phyloP scores from a whole-genome alignment of 2,797 vertebrate species.

The Rhabdophis nuchalis region DNA sequence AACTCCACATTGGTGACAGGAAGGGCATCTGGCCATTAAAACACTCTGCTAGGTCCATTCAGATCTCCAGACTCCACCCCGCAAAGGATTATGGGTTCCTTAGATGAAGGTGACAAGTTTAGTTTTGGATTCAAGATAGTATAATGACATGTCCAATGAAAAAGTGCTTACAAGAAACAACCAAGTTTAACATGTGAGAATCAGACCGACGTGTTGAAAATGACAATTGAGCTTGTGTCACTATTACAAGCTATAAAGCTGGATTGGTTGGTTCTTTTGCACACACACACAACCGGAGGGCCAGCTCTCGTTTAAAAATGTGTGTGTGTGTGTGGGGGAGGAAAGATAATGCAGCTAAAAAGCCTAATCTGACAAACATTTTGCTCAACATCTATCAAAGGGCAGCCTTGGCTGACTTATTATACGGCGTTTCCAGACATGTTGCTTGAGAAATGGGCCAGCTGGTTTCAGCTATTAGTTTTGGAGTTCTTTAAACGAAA shows the following conservation, averaged over 20 bases:
- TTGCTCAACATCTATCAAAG: neutral
- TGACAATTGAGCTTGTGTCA: neutral
- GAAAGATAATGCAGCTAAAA: neutral
- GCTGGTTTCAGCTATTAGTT: neutral
- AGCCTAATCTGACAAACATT: neutral
- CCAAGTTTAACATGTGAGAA: neutral
- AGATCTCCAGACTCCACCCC: too few relatives aligned
- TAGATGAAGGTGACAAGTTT: too few relatives aligned
- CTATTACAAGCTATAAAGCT: neutral
- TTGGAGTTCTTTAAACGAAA: neutral
- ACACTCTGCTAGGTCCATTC: too few relatives aligned
- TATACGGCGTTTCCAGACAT: neutral
- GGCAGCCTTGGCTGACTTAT: neutral
- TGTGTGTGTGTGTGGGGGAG: too few relatives aligned
- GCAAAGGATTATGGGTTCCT: too few relatives aligned
- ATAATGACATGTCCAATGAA: neutral
- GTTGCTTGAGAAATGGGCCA: constrained; percentile 18
- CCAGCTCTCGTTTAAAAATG: neutral
- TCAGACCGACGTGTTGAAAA: neutral
- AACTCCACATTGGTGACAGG: too few relatives aligned
- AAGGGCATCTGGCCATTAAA: too few relatives aligned
- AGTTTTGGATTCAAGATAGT: neutral
- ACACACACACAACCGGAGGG: neutral
- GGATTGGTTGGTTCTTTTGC: neutral
- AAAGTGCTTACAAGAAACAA: neutral